Conservation (phyloP, 2,888 invertebrate genomes). For the Marasmarcha lunaedactyla region DNA sequence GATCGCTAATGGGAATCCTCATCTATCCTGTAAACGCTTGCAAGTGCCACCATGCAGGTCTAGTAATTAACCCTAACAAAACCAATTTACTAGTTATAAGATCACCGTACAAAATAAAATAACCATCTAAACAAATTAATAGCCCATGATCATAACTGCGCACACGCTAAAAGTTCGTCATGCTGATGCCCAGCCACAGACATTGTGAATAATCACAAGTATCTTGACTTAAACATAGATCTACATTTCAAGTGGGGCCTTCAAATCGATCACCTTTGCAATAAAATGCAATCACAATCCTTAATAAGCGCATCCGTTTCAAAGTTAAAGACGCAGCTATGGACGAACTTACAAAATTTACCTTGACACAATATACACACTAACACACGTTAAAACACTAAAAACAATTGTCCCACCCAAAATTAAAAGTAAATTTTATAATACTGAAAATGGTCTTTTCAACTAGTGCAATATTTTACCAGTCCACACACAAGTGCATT, state of each 20-base stretch:
- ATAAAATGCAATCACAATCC: neutral
- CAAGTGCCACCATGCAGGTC: conserved; percentile 10
- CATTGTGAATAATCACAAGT: neutral
- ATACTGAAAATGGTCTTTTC: neutral
- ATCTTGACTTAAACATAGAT: neutral
- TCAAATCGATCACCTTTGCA: neutral
- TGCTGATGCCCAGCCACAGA: neutral
- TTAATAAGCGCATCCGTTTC: neutral
- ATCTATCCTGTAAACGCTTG: neutral
- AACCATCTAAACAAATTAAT: neutral
- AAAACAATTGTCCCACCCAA: too few relatives aligned
- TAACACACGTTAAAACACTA: neutral
- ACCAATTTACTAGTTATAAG: conserved; percentile 12
- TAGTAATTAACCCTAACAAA: conserved; percentile 11
- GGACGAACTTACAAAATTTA: neutral
- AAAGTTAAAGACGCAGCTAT: neutral
- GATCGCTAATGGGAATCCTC: conserved; percentile 2
- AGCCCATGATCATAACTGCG: conserved; percentile 10
- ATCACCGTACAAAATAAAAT: conserved; percentile 6
- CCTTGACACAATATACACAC: neutral
- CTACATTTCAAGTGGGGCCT: neutral
- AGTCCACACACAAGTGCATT: neutral
- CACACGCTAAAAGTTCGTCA: neutral
- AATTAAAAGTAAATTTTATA: neutral
- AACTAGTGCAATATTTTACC: neutral